Percentiles rank a stretch among this genome's conserved stretches.
phyloP scores from a whole-genome alignment of 2,888 invertebrate genomes.

The Hypomecis atomaria region DNA sequence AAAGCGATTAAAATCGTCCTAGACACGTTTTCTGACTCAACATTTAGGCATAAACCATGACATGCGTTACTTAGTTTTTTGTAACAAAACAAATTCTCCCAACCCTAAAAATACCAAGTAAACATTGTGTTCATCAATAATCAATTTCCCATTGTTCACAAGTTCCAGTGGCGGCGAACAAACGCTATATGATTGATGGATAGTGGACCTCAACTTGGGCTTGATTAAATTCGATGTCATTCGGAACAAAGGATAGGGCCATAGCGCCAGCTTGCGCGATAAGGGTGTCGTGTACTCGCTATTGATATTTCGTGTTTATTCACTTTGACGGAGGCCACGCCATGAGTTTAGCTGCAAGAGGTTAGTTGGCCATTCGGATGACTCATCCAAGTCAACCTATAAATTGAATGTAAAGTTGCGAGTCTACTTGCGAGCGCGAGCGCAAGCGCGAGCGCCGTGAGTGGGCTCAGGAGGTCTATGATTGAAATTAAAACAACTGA shows the following conservation, averaged over 20 bases:
- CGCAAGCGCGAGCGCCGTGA: no score
- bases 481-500: no score
- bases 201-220: conserved; percentile 20
- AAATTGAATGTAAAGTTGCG: no score
- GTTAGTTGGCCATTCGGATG: no score
- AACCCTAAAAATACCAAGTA: conserved; percentile 4
- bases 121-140: conserved; percentile 9
- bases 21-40: neutral
- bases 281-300: conserved; percentile 11
- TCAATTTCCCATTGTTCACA: conserved; percentile 24
- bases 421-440: no score
- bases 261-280: conserved; percentile 18
- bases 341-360: no score
- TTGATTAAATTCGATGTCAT: conserved; percentile 41
- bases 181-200: conserved; percentile 42
- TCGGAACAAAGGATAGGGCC: conserved; percentile 30
- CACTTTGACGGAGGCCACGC: neutral
- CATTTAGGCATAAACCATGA: no score
- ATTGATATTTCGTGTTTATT: conserved; percentile 20
- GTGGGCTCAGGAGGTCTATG: no score
- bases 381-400: no score
- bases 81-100: neutral
- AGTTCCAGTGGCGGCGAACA: conserved; percentile 28
- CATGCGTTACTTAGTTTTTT: neutral
- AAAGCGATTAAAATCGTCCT: neutral